phyloP scores from a whole-genome alignment of 1,140 invertebrate species.

The Tribolium castaneum region DNA sequence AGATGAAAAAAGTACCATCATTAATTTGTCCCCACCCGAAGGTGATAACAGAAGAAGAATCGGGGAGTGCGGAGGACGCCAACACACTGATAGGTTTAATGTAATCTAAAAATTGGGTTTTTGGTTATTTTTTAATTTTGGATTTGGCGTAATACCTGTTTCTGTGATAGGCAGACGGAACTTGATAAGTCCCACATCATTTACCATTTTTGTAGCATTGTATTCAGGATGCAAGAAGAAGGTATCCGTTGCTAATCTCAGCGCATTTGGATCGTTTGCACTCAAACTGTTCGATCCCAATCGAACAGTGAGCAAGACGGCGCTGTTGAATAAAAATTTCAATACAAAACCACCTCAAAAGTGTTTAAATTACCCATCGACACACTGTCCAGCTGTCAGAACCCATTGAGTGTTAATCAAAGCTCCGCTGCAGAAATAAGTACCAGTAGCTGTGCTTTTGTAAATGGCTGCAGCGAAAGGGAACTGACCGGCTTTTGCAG shows the following conservation, averaged over 20 bases:
- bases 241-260: background rate
- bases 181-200: constrained; percentile 7
- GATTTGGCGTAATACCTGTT: background rate
- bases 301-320: background rate
- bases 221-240: constrained; percentile 3
- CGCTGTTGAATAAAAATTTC: background rate
- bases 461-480: constrained; percentile 13
- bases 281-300: background rate
- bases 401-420: background rate
- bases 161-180: background rate
- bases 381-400: constrained; percentile 4
- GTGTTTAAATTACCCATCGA: background rate
- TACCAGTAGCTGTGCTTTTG: background rate
- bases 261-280: background rate
- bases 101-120: background rate
- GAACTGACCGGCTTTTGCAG: constrained; percentile 7
- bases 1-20: background rate
- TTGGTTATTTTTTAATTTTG: background rate
- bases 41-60: background rate
- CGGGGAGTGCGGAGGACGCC: background rate
- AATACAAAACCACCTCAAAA: background rate
- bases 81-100: background rate
- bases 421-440: constrained; percentile 9
- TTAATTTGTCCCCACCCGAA: background rate
- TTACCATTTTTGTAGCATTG: background rate